These are phyloP conservation scores for Aleiodes leptofemur DNA, from an alignment of 2,888 invertebrate genomes.

Conservation along the genomic window DNA sequence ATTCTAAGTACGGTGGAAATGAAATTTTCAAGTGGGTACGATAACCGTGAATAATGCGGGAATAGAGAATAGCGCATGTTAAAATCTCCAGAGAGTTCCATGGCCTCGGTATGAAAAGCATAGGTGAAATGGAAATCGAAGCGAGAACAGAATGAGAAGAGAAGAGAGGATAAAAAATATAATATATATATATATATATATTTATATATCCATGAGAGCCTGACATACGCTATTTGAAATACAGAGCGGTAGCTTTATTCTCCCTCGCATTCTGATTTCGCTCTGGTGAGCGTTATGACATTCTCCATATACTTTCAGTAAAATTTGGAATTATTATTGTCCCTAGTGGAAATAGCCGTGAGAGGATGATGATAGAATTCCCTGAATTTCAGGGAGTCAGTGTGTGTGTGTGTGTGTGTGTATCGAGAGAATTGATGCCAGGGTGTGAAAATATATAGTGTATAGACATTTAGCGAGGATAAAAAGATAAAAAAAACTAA, in stretches of 20 bases:
- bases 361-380: too few species aligned
- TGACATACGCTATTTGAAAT: constrained; percentile 9
- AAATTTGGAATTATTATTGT: too few species aligned
- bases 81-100: constrained; percentile 41
- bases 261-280: constrained; percentile 24
- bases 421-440: too few species aligned
- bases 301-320: not conserved
- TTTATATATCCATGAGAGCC: not conserved
- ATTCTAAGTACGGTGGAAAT: constrained; percentile 38
- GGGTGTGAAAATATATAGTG: too few species aligned
- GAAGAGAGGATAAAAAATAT: constrained; percentile 6
- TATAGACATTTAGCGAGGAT: too few species aligned
- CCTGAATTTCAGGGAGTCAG: too few species aligned
- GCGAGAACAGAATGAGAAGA: not conserved
- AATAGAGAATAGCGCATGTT: constrained; percentile 31
- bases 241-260: constrained; percentile 18
- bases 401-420: too few species aligned
- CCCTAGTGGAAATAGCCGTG: too few species aligned
- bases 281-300: constrained; percentile 2
- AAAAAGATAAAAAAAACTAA: too few species aligned
- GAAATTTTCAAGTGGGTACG: constrained; percentile 45
- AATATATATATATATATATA: not conserved
- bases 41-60: constrained; percentile 49
- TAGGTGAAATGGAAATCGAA: constrained; percentile 16
- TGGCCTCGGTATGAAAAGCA: constrained; percentile 21